phyloP scores from a whole-genome alignment of 2,113 vertebrate species.

The Pholis gunnellus region DNA sequence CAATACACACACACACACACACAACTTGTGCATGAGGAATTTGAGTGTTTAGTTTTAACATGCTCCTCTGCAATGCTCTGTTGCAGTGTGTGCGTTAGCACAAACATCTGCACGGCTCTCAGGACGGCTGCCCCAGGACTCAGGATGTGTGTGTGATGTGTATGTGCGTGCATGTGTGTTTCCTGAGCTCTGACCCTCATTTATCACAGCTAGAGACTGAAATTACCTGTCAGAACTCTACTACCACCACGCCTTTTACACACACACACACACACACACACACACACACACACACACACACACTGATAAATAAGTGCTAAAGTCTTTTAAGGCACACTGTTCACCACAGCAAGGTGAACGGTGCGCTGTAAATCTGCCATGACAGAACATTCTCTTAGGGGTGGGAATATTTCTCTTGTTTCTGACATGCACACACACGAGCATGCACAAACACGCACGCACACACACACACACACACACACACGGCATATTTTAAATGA shows the following conservation, averaged over 20 bases:
- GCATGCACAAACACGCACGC: background rate
- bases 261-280: slow-evolving; percentile 10
- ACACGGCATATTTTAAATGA: slow-evolving; percentile 40
- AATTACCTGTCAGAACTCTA: slow-evolving; percentile 75
- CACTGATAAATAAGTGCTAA: slow-evolving; percentile 72
- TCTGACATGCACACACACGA: slow-evolving; percentile 22
- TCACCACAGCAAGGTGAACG: slow-evolving; percentile 70
- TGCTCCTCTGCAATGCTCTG: background rate
- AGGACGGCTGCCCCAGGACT: slow-evolving; percentile 33
- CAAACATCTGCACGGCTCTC: background rate
- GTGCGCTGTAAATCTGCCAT: slow-evolving; percentile 70
- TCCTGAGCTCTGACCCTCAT: slow-evolving; percentile 57
- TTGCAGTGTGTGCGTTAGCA: background rate
- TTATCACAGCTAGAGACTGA: slow-evolving; percentile 59
- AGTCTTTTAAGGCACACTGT: slow-evolving; percentile 71
- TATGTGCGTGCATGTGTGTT: slow-evolving; percentile 9
- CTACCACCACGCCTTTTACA: slow-evolving; percentile 22
- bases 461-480: background rate
- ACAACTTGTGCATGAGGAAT: background rate
- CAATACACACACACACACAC: background rate
- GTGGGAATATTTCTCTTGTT: slow-evolving; percentile 56
- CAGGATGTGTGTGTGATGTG: background rate
- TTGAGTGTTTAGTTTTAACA: background rate
- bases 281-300: slow-evolving; percentile 27
- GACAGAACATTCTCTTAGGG: slow-evolving; percentile 60